A percentile compares a stretch with the other conserved stretches of the same genome.
These are phyloP conservation scores for Zalophus californianus DNA, from an alignment of 2,797 vertebrate genomes.

Conservation along the genomic window DNA sequence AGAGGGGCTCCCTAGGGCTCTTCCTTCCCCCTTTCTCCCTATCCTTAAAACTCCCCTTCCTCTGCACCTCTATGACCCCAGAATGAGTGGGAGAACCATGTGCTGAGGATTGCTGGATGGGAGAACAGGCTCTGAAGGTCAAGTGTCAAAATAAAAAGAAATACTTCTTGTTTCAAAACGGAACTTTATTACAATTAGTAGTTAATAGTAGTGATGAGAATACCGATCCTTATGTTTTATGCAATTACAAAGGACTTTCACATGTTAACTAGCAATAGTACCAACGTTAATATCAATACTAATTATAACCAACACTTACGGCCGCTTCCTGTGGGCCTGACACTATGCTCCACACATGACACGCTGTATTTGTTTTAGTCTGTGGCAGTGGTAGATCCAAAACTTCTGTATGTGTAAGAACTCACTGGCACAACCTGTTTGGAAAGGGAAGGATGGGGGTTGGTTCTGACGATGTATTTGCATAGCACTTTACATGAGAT, in stretches of 20 bases:
- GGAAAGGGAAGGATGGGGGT: neutral
- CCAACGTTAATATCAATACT: neutral
- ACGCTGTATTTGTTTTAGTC: neutral
- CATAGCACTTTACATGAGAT: neutral
- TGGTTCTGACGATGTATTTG: constrained; percentile 5
- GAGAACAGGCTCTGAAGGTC: constrained; percentile 13
- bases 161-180: neutral
- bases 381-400: neutral
- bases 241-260: constrained; percentile 20
- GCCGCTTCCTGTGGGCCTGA: neutral
- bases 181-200: constrained; percentile 44
- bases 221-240: neutral
- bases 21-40: constrained; percentile 38
- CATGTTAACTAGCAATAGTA: neutral
- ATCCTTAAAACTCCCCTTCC: constrained; percentile 21
- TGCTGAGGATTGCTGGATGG: neutral
- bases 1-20: constrained; percentile 56
- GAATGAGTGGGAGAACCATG: neutral
- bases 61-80: neutral
- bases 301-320: neutral
- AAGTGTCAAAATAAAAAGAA: constrained; percentile 66
- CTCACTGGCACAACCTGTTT: constrained; percentile 34
- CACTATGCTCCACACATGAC: neutral
- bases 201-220: neutral
- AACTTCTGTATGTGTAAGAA: constrained; percentile 26